Base-by-base conservation (phyloP, 2,888 invertebrate species). In the Psococerastis gibbosa region DNA sequence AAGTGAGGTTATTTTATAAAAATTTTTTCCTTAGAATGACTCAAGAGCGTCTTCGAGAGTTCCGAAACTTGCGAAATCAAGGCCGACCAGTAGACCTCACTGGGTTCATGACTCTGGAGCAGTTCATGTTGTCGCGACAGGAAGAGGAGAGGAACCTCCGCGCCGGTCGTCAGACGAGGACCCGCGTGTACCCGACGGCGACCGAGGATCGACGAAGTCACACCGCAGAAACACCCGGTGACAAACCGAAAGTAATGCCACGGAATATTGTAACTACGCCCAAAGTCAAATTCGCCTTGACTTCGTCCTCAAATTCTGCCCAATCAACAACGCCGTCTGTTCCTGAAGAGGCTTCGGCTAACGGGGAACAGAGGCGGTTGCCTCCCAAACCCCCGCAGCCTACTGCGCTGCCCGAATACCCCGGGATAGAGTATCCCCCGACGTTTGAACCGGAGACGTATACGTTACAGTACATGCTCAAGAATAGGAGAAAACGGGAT, bases 371-470 rank as follows among this genome's bases (percentile, higher is more conserved):
- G 11, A 6, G 27, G 27, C 27, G 27, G 11, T 6, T 27, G 11
- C 8, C 6, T 9, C 8, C 8, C 11, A n/a, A n/a, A n/a, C n/a
- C n/a, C n/a, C 8, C 6, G 27, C 8, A 9, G 11, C 8, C 27
- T 27, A 27, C 27, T 9, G 27, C 11, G 11, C 60, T 71, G 3
- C 69, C 72, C 3, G 76, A 77, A 54, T 84, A 83, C 64, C 79
- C 83, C 45, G 81, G 80, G 55, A 69, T 85, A 62, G 78, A 81
- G 62, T 84, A 83, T 60, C 85, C 85, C 38, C 84, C 85, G 41
- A 78, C 83, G 27, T 85, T 85, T 64, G 81, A 82, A 60, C 73
- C 84, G 0, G 85, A 83, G 63, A 81, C 78, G 1, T 85, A 85
- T 63, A 78, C 80, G 42, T 68, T 85, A 46, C 38, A 38, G 20